These are phyloP conservation scores for Oryzias celebensis DNA, from an alignment of 2,113 vertebrate species.

Conservation along the genomic window DNA sequence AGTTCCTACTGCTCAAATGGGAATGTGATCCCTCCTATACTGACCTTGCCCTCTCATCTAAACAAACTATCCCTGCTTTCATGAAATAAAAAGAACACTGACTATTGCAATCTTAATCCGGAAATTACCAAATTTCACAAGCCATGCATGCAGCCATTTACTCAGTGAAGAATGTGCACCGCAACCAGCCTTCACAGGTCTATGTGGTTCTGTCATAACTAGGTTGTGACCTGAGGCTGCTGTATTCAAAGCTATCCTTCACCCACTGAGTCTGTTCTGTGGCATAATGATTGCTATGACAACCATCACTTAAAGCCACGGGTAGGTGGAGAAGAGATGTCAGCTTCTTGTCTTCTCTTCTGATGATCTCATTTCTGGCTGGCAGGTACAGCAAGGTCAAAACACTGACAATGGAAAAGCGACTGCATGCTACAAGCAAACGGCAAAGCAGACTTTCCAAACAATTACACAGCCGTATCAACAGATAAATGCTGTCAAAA, in stretches of 20 bases:
- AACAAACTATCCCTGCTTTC: constrained; percentile 58
- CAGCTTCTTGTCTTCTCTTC: constrained; percentile 71
- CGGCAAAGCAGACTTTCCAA: constrained; percentile 60
- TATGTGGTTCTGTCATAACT: constrained; percentile 70
- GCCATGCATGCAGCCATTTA: constrained; percentile 50
- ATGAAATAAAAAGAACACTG: constrained; percentile 31
- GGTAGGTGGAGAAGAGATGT: constrained; percentile 76
- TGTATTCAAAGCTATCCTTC: constrained; percentile 75
- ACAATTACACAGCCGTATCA: constrained; percentile 65
- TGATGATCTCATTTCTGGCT: constrained; percentile 79
- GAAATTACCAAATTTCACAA: constrained; percentile 44
- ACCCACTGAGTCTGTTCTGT: constrained; percentile 70
- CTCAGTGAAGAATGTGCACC: constrained; percentile 41
- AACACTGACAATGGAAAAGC: constrained; percentile 73
- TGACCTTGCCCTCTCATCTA: constrained; percentile 54
- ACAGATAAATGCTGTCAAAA: too few species aligned
- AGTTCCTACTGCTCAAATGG: too few species aligned
- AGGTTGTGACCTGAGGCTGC: constrained; percentile 74
- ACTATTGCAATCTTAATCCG: constrained; percentile 37
- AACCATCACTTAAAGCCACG: constrained; percentile 79
- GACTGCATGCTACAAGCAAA: constrained; percentile 69
- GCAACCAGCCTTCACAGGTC: constrained; percentile 51
- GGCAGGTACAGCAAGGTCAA: constrained; percentile 76
- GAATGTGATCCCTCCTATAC: constrained; percentile 61
- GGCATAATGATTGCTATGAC: constrained; percentile 82